Evolutionary conservation across 2,888 invertebrate genomes (phyloP).

Genomic region (Drosophila ezoana): DNA sequence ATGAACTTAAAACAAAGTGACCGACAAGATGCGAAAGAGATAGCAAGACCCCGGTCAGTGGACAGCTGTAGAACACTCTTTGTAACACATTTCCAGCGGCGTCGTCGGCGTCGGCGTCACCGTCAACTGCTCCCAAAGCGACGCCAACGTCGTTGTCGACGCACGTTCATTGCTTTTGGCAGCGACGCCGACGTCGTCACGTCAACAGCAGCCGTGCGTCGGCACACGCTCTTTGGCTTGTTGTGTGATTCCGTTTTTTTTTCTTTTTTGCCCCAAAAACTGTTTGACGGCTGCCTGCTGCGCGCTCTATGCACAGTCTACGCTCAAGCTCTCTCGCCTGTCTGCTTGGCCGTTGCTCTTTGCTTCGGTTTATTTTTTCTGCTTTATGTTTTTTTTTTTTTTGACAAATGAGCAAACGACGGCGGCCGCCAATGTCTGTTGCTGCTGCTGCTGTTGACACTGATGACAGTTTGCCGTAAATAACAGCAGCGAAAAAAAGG

Average conservation of each 20-base stretch:
- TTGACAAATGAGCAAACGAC: conserved; percentile 75
- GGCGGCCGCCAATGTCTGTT: conserved; percentile 60
- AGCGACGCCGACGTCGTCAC: conserved; percentile 28
- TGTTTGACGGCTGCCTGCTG: conserved; percentile 30
- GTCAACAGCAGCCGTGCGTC: conserved; percentile 24
- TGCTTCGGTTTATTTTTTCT: conserved; percentile 11
- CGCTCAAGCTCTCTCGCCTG: conserved; percentile 15
- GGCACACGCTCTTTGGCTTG: conserved; percentile 34
- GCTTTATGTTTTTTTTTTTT: conserved; percentile 24
- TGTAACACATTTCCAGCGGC: conserved; percentile 43
- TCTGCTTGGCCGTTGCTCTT: conserved; percentile 48
- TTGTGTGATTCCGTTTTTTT: conserved; percentile 33
- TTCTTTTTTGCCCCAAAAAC: conserved; percentile 29
- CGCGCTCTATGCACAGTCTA: conserved; percentile 22
- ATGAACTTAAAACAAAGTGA: conserved; percentile 50
- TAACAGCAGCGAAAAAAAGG: conserved; percentile 37
- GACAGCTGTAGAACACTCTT: conserved; percentile 37
- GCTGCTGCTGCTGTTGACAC: conserved; percentile 53
- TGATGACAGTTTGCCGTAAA: conserved; percentile 60
- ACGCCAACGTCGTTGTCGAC: not conserved
- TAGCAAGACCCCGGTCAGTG: conserved; percentile 2
- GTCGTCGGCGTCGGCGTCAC: not conserved
- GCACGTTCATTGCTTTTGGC: conserved; percentile 2
- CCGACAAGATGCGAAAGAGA: conserved; percentile 21
- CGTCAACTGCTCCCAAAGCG: not conserved